Percentiles rank a stretch among this genome's conserved stretches.
phyloP scores from a whole-genome alignment of 1,140 invertebrate genomes.

The Bombus vancouverensis region DNA sequence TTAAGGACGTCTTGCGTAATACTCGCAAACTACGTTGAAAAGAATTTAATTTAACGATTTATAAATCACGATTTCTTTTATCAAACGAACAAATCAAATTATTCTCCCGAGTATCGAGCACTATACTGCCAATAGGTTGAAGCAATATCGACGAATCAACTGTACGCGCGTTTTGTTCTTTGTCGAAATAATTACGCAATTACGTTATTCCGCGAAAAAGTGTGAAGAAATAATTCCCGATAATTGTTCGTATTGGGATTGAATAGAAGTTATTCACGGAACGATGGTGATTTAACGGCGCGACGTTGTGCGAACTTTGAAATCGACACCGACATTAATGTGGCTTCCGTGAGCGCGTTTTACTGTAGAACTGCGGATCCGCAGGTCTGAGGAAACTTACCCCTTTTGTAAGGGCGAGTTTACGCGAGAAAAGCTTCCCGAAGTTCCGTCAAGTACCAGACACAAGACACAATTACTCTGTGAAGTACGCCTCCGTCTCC shows the following conservation, averaged over 20 bases:
- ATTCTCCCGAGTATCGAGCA: not conserved
- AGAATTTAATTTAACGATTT: not conserved
- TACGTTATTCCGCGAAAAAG: not conserved
- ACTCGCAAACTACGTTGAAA: no score
- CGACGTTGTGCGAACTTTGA: not conserved
- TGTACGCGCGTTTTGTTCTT: not conserved
- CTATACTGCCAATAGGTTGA: not conserved
- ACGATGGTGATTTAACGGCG: not conserved
- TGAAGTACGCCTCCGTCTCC: not conserved
- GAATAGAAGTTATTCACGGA: not conserved
- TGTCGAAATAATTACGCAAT: not conserved
- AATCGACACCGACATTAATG: slow-evolving; percentile 25
- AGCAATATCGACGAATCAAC: not conserved
- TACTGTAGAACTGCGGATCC: not conserved
- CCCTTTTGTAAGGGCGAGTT: slow-evolving; percentile 7
- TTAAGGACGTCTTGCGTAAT: not conserved
- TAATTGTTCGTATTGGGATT: not conserved
- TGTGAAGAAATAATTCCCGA: slow-evolving; percentile 4
- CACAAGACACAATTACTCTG: slow-evolving; percentile 24
- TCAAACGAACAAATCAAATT: not conserved
- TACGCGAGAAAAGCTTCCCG: slow-evolving; percentile 13
- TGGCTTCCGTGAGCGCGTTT: slow-evolving; percentile 17
- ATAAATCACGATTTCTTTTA: not conserved
- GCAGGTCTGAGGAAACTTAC: not conserved
- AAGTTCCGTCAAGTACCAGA: slow-evolving; percentile 18